Conservation (phyloP, 1,140 invertebrate genomes). For the Drosophila teissieri region DNA sequence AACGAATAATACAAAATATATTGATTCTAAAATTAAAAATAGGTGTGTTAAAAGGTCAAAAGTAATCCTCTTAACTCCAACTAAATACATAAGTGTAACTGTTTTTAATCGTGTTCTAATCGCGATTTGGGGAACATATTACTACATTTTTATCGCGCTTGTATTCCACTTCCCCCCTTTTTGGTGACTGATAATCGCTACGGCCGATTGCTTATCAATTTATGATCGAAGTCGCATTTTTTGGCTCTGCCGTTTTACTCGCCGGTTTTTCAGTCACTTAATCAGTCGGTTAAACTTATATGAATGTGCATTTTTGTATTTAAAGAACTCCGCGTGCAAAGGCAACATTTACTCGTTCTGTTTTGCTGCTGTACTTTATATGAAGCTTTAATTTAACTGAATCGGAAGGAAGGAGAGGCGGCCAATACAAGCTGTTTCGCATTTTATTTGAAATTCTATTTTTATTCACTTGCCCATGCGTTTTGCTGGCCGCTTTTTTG, state of each 20-base stretch:
- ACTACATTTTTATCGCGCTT: slow-evolving; percentile 57
- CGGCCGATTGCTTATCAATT: slow-evolving; percentile 74
- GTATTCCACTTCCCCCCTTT: slow-evolving; percentile 6
- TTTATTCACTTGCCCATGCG: slow-evolving; percentile 69
- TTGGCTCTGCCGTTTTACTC: slow-evolving; percentile 30
- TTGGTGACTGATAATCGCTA: slow-evolving; percentile 49
- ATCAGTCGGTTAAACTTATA: slow-evolving; percentile 64
- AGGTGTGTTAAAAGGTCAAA: too few species aligned
- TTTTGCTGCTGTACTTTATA: slow-evolving; percentile 39
- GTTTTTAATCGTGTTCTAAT: slow-evolving; percentile 20
- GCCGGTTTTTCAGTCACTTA: slow-evolving; percentile 57
- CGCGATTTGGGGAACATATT: slow-evolving; percentile 34
- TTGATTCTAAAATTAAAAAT: too few species aligned
- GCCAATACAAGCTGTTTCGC: slow-evolving; percentile 62
- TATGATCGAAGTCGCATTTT: slow-evolving; percentile 41
- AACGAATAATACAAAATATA: not conserved
- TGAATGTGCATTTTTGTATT: slow-evolving; percentile 17
- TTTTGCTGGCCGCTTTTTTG: slow-evolving; percentile 44
- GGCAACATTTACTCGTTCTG: slow-evolving; percentile 9
- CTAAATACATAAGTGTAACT: too few species aligned
- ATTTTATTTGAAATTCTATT: slow-evolving; percentile 74
- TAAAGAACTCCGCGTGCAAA: slow-evolving; percentile 9
- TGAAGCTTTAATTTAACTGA: slow-evolving; percentile 70
- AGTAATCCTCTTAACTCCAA: too few species aligned
- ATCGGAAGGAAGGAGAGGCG: slow-evolving; percentile 25